Base-by-base conservation (phyloP, 2,888 invertebrate species). In the Tetragonula carbonaria region DNA sequence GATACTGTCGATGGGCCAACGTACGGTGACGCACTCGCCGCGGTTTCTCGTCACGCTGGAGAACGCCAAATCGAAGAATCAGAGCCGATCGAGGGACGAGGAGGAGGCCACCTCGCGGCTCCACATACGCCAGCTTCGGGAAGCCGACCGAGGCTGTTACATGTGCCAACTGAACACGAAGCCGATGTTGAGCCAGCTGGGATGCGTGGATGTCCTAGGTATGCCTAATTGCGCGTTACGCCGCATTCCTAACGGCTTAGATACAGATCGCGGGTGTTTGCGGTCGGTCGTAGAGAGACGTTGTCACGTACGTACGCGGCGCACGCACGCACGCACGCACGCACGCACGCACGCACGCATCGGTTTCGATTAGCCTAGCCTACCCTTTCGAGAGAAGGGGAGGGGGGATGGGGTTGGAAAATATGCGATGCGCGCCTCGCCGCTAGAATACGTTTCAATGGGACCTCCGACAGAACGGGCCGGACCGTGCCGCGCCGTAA, bases 111-210 rank as follows among this genome's bases (percentile, higher is more conserved):
- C 96, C 59, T 97, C 97, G 97, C 96, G 96, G 92, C 95, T 97
- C 59, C 96, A 97, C 93, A 97, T 97, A 88, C 94, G 97, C 70
- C 97, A 96, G 74, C 95, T 97, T 88, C 96, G 96, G 94, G 97
- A 97, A 88, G 96, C 96, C 74, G 97, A 97, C 93, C 96, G 97
- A 82, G 97, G 97, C 14, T 97, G 97, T 92, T 97, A 97, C 94
- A 97, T 97, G 97, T 97, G 97, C 93, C 97, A 97, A 95, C 96
- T 97, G 88, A 97, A 97, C 94, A 97, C 97, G 4, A 96, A 95
- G 86, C 96, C 96, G 79, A 97, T 97, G 97, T 97, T 96, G 95
- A 97, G 97, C 91, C 97, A 97, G 94, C 95, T 97, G 78, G 97
- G 97, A 77, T 97, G 97, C 93, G 96, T 97, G 77, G 97, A 97